Evolutionary conservation across 1,140 invertebrate species (phyloP).

Genomic region (Trichonephila clavata): DNA sequence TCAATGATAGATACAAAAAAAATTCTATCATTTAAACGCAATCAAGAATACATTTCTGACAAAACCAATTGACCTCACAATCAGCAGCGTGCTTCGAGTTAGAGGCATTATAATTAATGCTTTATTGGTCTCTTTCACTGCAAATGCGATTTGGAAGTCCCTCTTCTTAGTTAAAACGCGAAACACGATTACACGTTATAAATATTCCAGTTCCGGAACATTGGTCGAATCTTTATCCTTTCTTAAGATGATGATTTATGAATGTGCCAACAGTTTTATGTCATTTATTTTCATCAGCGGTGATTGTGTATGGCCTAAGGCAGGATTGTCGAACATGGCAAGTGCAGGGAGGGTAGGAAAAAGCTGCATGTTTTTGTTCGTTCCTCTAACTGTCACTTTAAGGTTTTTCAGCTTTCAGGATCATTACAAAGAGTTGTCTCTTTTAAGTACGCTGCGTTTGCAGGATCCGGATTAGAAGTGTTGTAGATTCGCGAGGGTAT

Average conservation of each 20-base stretch:
- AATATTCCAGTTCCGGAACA: conserved; percentile 68
- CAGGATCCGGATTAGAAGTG: conserved; percentile 36
- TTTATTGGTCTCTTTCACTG: conserved; percentile 58
- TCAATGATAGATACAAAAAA: conserved; percentile 18
- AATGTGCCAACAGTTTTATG: conserved; percentile 70
- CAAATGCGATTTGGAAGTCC: conserved; percentile 38
- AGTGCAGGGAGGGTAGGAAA: conserved; percentile 1
- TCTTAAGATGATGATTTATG: conserved; percentile 76
- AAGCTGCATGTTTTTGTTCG: conserved; percentile 20
- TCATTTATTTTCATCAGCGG: conserved; percentile 75
- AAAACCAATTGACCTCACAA: conserved; percentile 61
- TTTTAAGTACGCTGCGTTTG: neutral
- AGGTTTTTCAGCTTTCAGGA: conserved; percentile 36
- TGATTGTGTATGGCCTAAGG: conserved; percentile 57
- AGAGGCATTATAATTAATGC: conserved; percentile 70
- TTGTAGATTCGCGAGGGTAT: neutral
- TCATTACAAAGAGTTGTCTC: conserved; percentile 55
- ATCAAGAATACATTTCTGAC: conserved; percentile 42
- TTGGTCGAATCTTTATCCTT: conserved; percentile 58
- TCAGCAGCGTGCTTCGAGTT: conserved; percentile 32
- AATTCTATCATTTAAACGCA: conserved; percentile 25
- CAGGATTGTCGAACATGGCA: conserved; percentile 63
- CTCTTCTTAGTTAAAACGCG: conserved; percentile 37
- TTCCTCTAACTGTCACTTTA: conserved; percentile 33
- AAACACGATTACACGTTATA: conserved; percentile 69